Percentiles rank a stretch among this genome's conserved stretches.
These are phyloP conservation scores for Stercorarius parasiticus DNA, from an alignment of 2,113 vertebrate genomes.

Conservation along the genomic window DNA sequence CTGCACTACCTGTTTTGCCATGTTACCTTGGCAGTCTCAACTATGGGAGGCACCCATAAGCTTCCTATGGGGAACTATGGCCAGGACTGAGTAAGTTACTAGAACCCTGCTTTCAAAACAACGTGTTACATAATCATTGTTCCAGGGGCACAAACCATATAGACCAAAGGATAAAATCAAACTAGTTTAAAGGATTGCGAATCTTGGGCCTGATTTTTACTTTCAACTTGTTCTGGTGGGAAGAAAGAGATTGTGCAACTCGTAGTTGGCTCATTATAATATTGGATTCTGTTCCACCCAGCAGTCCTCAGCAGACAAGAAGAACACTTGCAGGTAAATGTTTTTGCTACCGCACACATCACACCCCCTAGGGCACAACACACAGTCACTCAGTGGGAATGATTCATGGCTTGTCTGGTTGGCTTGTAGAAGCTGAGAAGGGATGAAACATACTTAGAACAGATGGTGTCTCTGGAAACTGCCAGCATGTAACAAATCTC, in stretches of 20 bases:
- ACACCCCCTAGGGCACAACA: neutral
- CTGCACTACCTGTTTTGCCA: neutral
- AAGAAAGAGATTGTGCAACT: neutral
- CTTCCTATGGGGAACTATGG: neutral
- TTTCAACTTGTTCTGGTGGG: neutral
- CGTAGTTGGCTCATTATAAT: neutral
- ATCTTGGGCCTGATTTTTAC: neutral
- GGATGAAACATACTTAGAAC: neutral
- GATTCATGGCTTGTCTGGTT: neutral
- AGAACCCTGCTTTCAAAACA: neutral
- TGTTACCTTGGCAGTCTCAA: neutral
- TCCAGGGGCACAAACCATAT: neutral
- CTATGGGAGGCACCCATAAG: neutral
- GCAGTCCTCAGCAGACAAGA: neutral
- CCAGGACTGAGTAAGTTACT: neutral
- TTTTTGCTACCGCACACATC: neutral
- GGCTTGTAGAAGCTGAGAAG: neutral
- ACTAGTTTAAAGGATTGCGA: neutral
- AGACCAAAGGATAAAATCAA: neutral
- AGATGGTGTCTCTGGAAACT: slow-evolving; percentile 30
- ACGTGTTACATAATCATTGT: rapidly evolving
- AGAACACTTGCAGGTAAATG: neutral
- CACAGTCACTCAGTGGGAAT: neutral
- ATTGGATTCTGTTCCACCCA: neutral
- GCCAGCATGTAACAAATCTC: neutral